These are phyloP conservation scores for Nesometra sesokonis DNA, from an alignment of 35 echinoderm and acorn worm species.

Conservation along the genomic window DNA sequence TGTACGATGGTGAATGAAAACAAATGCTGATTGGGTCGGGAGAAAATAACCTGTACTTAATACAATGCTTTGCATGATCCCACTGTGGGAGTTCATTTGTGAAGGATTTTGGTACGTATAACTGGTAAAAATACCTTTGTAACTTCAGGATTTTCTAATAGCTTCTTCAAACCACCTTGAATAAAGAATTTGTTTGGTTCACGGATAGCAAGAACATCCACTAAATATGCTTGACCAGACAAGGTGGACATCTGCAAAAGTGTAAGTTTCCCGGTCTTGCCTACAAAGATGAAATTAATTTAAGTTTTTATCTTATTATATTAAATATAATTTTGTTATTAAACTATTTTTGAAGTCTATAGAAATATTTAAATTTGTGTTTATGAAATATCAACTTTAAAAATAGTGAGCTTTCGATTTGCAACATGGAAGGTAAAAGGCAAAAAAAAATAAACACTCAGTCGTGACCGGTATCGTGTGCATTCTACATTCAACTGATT, in stretches of 20 bases:
- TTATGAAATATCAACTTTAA: too few relatives aligned
- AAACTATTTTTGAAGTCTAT: too few relatives aligned
- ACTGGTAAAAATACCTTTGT: conserved; percentile 19
- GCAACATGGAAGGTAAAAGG: too few relatives aligned
- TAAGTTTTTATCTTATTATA: too few relatives aligned
- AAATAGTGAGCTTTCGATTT: too few relatives aligned
- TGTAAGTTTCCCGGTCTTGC: conserved; percentile 8
- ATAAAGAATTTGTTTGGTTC: not conserved
- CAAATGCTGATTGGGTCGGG: not conserved
- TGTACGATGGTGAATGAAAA: too few relatives aligned
- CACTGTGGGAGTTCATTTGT: not conserved
- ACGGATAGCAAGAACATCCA: conserved; percentile 8
- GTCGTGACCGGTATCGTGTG: too few relatives aligned
- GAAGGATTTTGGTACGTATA: not conserved
- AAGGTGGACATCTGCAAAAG: not conserved
- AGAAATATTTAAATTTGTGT: too few relatives aligned
- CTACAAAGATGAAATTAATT: not conserved
- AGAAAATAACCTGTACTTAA: too few relatives aligned
- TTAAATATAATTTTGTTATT: too few relatives aligned
- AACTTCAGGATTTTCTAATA: conserved; percentile 16
- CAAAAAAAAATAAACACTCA: too few relatives aligned
- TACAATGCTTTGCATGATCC: not conserved
- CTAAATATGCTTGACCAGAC: not conserved
- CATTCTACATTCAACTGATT: too few relatives aligned
- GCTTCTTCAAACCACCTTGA: conserved; percentile 3